Base-by-base conservation (phyloP, 23 tunicate species). In the Styela plicata region DNA sequence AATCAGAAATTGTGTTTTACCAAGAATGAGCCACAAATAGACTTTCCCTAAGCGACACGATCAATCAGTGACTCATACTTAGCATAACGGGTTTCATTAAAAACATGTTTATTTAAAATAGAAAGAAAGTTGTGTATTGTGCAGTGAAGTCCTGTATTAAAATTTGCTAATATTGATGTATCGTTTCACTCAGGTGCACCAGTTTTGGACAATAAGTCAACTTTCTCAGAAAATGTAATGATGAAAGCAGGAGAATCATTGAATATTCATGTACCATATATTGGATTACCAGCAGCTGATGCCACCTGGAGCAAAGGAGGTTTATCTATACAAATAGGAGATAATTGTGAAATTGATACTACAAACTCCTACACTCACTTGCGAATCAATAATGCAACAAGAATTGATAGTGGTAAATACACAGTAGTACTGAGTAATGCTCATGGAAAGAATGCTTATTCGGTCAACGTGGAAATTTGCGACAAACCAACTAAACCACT, bases 261-360 rank as follows among this genome's bases (percentile, higher is more conserved):
- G 64, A 79, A 88, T 21, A 78, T 93, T 35, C 86, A 88, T 30
- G 78, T 93, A 3, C 94, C 98, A 24, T 93, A 85, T 67, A 31
- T 23, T 28, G 98, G 98, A 2, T 57, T 76, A 3, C 93, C 98
- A 1, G 17, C 22, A 21, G 83, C 90, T 18, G 83, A 71, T 25
- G 93, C 85, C n/a, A 33, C 63, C 17, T 93, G 98, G 98, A 84
- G 89, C 1, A 83, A 82, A 70, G 89, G 85, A 2, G 98, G 94
- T 2, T 29, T 70, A 36, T 71, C 79, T 1, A 36, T 88, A 53
- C 84, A 80, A 65, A 53, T 69, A 65, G 69, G 81, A 52, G 89
- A 93, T 30, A 61, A 83, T 69, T 75, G 76, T 63, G 87, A 75
- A 35, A 69, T 93, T 65, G 98, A 93, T 75, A 84, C 94, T 16